phyloP scores from a whole-genome alignment of 2,888 invertebrate genomes.

The Trissonchulus sp. region DNA sequence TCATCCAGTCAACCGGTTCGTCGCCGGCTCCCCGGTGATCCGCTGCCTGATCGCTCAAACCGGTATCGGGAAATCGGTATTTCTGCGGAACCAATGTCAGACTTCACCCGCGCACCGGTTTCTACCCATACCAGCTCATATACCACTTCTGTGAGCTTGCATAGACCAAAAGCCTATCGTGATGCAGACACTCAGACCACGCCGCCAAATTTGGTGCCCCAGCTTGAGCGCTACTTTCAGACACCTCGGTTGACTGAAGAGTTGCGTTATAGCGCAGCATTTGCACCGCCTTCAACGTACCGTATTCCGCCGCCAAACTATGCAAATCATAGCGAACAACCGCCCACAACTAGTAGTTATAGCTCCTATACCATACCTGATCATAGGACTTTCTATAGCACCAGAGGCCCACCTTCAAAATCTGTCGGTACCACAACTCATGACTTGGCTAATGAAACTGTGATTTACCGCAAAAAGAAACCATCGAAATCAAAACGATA shows the following conservation, averaged over 20 bases:
- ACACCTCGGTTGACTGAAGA: neutral
- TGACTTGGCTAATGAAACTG: conserved; percentile 15
- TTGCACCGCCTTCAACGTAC: too few relatives aligned
- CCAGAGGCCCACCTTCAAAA: neutral
- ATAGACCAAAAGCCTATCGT: neutral
- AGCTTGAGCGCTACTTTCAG: neutral
- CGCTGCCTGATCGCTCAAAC: neutral
- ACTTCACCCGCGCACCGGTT: neutral
- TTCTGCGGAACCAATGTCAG: neutral
- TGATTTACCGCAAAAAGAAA: neutral
- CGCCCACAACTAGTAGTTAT: neutral
- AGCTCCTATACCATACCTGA: neutral
- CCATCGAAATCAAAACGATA: conserved; percentile 47
- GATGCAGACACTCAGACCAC: neutral
- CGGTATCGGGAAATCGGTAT: neutral
- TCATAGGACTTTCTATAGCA: neutral
- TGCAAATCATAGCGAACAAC: too few relatives aligned
- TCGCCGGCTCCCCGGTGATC: neutral
- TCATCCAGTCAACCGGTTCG: neutral
- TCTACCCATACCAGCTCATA: neutral
- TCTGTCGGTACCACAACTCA: conserved; percentile 32
- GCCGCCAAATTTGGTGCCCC: neutral
- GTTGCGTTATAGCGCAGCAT: neutral
- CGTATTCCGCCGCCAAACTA: too few relatives aligned
- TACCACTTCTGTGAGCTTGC: neutral